A percentile compares a stretch with the other conserved stretches of the same genome.
Evolutionary conservation across 2,888 invertebrate genomes (phyloP).

Genomic region (Scotopteryx bipunctaria): DNA sequence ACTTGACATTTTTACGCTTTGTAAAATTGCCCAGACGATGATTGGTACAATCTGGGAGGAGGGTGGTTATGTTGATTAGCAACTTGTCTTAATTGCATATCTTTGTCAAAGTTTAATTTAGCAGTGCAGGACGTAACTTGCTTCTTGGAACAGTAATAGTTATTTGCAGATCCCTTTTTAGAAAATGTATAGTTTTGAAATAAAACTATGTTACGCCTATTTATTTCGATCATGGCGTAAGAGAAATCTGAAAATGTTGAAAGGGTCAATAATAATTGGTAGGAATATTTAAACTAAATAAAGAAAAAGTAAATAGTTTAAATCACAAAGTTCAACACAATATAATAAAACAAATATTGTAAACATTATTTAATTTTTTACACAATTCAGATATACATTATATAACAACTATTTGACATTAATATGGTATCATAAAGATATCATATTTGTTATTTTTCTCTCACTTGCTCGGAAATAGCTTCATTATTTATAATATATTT

Average conservation of each 20-base stretch:
- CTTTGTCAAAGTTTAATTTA: constrained; percentile 24
- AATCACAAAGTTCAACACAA: no score
- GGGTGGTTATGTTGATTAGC: constrained; percentile 23
- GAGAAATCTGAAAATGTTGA: constrained; percentile 9
- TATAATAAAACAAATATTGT: no score
- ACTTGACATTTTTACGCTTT: background rate
- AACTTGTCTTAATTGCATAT: constrained; percentile 8
- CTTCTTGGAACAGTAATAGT: constrained; percentile 30
- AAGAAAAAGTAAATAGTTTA: no score
- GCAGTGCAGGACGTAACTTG: constrained; percentile 19
- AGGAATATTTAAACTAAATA: no score
- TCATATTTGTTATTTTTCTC: no score
- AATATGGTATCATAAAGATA: no score
- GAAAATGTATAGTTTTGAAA: constrained; percentile 34
- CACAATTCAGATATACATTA: no score
- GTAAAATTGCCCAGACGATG: constrained; percentile 39
- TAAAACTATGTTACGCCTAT: constrained; percentile 18
- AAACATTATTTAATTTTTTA: no score
- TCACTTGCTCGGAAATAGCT: no score
- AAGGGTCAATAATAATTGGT: background rate
- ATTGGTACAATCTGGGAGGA: constrained; percentile 22
- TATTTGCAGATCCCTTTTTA: constrained; percentile 21
- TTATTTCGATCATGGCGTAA: constrained; percentile 17
- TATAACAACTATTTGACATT: no score
- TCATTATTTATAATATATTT: no score